A percentile compares a stretch with the other conserved stretches of the same genome.
phyloP scores from a whole-genome alignment of 2,113 vertebrate species.

The Brienomyrus brachyistius region DNA sequence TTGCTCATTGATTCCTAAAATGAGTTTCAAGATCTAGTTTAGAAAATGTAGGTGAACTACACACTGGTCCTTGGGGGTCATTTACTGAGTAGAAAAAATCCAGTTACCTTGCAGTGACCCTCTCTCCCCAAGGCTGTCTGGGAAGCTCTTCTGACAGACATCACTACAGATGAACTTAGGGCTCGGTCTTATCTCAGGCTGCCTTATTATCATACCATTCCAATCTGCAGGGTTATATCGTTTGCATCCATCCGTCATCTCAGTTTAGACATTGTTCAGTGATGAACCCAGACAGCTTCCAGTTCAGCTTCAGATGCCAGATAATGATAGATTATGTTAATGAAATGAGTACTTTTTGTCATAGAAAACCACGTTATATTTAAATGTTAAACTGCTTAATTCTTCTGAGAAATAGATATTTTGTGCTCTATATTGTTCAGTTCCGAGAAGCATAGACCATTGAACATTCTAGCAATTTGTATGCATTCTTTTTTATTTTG shows the following conservation, averaged over 20 bases:
- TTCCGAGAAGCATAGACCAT: background rate
- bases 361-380: background rate
- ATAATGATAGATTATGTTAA: background rate
- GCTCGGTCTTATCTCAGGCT: background rate
- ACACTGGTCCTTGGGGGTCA: background rate
- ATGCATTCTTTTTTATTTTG: background rate
- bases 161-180: background rate
- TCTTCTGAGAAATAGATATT: background rate
- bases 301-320: background rate
- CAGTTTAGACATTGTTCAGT: background rate
- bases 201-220: background rate
- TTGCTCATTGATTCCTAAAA: background rate
- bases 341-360: background rate
- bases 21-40: background rate
- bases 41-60: background rate
- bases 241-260: background rate
- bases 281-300: background rate
- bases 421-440: background rate
- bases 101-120: background rate
- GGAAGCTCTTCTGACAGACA: background rate
- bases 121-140: background rate
- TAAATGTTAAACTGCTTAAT: background rate
- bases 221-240: background rate
- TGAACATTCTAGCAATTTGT: background rate
- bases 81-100: background rate